Conservation (phyloP, 2,888 invertebrate genomes). For the Prosopocoilus inquinatus region DNA sequence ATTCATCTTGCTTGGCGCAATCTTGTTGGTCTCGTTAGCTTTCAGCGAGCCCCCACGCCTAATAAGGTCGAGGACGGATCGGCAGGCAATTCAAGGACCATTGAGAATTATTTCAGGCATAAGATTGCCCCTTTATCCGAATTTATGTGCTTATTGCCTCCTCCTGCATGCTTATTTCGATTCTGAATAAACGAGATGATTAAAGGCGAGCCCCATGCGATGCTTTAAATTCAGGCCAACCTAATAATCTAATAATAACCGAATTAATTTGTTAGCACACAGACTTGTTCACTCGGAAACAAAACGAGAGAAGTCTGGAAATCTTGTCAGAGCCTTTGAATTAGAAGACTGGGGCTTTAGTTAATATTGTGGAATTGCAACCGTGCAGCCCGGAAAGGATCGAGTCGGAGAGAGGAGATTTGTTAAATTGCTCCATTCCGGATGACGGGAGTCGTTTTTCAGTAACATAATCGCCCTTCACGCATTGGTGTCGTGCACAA, state of each 20-base stretch:
- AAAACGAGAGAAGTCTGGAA: too few relatives aligned
- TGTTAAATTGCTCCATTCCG: neutral
- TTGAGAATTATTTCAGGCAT: constrained; percentile 31
- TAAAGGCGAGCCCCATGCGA: neutral
- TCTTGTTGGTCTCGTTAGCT: constrained; percentile 28
- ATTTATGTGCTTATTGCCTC: constrained; percentile 25
- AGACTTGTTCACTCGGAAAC: too few relatives aligned
- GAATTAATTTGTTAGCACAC: too few relatives aligned
- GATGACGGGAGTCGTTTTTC: constrained; percentile 1
- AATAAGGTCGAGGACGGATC: constrained; percentile 32
- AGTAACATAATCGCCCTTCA: neutral
- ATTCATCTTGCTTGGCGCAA: constrained; percentile 25
- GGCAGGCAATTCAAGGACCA: constrained; percentile 25
- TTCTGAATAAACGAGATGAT: constrained; percentile 1
- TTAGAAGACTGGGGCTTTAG: neutral
- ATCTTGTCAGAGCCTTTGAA: too few relatives aligned
- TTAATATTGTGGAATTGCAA: constrained; percentile 4
- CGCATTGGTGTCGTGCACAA: neutral
- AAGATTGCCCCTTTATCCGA: constrained; percentile 27
- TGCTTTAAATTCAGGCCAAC: neutral
- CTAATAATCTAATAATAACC: too few relatives aligned
- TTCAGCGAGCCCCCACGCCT: constrained; percentile 21
- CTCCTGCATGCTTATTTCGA: constrained; percentile 10
- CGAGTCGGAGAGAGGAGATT: neutral
- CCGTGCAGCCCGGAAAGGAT: neutral